A percentile compares a stretch with the other conserved stretches of the same genome.
phyloP scores from a whole-genome alignment of 2,797 vertebrate genomes.

The Melanotaenia parkinsoni region DNA sequence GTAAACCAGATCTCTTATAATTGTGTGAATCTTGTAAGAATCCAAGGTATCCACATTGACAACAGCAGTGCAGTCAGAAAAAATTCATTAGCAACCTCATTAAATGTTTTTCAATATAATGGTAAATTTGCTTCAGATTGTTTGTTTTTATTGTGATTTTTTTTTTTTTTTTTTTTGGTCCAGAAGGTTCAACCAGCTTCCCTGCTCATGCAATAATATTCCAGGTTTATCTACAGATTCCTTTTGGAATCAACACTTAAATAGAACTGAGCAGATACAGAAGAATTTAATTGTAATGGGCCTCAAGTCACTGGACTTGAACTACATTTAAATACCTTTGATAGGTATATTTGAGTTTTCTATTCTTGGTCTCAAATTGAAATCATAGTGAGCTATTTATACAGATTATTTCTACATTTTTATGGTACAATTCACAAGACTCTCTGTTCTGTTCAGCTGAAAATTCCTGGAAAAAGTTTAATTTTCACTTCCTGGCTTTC shows the following conservation, averaged over 20 bases:
- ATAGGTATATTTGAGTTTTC: neutral
- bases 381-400: neutral
- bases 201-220: neutral
- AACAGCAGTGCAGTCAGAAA: neutral
- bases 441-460: conserved; percentile 8
- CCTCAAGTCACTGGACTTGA: neutral
- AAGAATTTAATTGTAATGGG: neutral
- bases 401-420: conserved; percentile 5
- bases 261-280: neutral
- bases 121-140: too few species aligned
- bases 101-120: too few species aligned
- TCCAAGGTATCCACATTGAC: neutral
- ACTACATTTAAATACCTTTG: neutral
- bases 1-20: too few species aligned
- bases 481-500: conserved; percentile 28
- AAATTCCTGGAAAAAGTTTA: conserved; percentile 7
- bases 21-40: neutral
- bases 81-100: too few species aligned
- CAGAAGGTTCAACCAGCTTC: neutral
- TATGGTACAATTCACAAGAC: neutral
- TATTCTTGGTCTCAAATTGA: neutral
- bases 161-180: too few species aligned
- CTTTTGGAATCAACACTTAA: neutral
- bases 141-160: too few species aligned
- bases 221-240: neutral